Base-by-base conservation (phyloP, 2,797 vertebrate genomes). In the Nannoperca obscura region DNA sequence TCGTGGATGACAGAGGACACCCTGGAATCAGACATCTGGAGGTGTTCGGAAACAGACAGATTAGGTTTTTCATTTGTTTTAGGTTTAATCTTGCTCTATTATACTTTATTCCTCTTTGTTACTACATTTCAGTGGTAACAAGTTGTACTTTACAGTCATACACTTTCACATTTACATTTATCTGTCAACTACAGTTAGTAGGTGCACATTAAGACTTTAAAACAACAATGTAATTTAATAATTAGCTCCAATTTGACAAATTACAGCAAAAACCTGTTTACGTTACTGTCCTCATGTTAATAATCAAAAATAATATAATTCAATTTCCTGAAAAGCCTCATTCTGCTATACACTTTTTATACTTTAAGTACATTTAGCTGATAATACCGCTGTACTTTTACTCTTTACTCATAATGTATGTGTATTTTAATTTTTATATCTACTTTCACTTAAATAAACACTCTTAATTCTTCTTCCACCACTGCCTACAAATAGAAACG, bases 11-110 rank as follows among this genome's bases (percentile, higher is more conserved):
- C 92, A 20, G 94, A 93, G 19, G 93, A 93, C 49, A 92, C 90
- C 80, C 93, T 90, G 64, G 92, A 90, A 86, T 94, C 88, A 74
- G 94, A 95, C 95, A 95, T 95, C 95, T 95, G 92, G 54, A 36
- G 19, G 55, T 63, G 47, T 22, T 71, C 3, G 3, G 27, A 55
- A 8, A 17, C 42, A 78, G 30, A 38, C 19, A 17, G 47, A 71
- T 27, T 1, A 14, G 1, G 2, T 30, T 30, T 32, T 11, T 20
- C 0, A 4, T 11, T 38, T 30, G 61, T 49, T 24, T 38, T 13
- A n/a, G 20, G 9, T 19, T 61, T 17, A 3, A 38, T 60, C 36
- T 15, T 22, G 15, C 34, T 22, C 38, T 22, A 36, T 15, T 10
- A 20, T n/a, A 3, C 12, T 46, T n/a, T 24, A 3, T 22, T 27